phyloP scores from a whole-genome alignment of 2,888 invertebrate species.

The Strigamia crassipes region DNA sequence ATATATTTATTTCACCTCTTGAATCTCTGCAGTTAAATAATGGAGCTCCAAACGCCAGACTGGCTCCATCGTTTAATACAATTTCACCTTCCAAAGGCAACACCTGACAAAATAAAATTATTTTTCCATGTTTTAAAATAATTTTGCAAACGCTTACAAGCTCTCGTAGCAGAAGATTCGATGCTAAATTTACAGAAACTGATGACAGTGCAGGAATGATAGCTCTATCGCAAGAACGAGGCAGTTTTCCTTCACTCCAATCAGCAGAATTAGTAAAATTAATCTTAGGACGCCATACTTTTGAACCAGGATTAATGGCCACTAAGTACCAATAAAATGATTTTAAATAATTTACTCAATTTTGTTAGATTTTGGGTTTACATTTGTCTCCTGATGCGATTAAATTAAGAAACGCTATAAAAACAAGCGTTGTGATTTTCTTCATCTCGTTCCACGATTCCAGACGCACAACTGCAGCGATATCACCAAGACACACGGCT shows the following conservation, averaged over 20 bases:
- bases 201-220: neutral
- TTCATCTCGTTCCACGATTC: neutral
- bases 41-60: neutral
- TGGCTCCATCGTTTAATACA: neutral
- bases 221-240: slow-evolving; percentile 9
- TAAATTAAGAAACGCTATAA: neutral
- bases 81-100: slow-evolving; percentile 11
- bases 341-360: too few relatives aligned
- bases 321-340: neutral
- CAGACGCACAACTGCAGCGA: neutral
- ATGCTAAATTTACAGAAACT: neutral
- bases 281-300: slow-evolving; percentile 13
- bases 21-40: neutral
- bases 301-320: neutral
- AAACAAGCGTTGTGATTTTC: neutral
- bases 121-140: neutral
- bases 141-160: neutral
- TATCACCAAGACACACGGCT: neutral
- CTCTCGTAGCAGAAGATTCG: neutral
- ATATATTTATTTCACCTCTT: neutral
- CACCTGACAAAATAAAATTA: neutral
- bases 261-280: slow-evolving; percentile 21
- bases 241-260: slow-evolving; percentile 8
- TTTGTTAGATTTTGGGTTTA: neutral
- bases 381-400: neutral